Evolutionary conservation across 2,797 vertebrate species (phyloP).

Genomic region (Thripadectes ignobilis): DNA sequence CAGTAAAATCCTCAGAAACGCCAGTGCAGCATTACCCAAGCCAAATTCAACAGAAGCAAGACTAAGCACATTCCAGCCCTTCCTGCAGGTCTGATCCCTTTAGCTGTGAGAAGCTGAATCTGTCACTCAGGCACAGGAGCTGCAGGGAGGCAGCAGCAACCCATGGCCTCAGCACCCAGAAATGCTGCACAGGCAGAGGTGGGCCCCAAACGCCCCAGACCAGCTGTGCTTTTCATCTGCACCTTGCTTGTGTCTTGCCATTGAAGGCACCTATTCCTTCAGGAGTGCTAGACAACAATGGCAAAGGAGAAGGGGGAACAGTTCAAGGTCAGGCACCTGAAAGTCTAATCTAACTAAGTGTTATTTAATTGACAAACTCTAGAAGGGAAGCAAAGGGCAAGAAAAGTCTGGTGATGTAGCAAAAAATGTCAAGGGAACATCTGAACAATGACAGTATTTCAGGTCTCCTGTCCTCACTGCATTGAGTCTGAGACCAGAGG

Average conservation of each 20-base stretch:
- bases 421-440: neutral
- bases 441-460: neutral
- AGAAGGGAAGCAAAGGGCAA: neutral
- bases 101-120: neutral
- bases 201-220: neutral
- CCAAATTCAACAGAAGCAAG: slow-evolving; percentile 32
- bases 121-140: neutral
- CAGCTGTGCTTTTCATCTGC: neutral
- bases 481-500: neutral
- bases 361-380: neutral
- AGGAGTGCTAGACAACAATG: neutral
- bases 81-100: neutral
- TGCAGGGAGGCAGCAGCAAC: neutral
- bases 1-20: slow-evolving; percentile 9
- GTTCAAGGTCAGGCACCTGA: neutral
- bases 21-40: neutral
- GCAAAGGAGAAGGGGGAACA: neutral
- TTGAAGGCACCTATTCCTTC: neutral
- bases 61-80: neutral
- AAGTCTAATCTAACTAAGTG: neutral
- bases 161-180: neutral
- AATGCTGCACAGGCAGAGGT: neutral
- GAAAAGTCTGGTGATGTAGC: neutral
- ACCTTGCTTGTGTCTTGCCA: neutral
- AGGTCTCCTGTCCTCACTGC: neutral